Conservation (phyloP, 2,797 vertebrate genomes). For the Acipenser oxyrinchus region DNA sequence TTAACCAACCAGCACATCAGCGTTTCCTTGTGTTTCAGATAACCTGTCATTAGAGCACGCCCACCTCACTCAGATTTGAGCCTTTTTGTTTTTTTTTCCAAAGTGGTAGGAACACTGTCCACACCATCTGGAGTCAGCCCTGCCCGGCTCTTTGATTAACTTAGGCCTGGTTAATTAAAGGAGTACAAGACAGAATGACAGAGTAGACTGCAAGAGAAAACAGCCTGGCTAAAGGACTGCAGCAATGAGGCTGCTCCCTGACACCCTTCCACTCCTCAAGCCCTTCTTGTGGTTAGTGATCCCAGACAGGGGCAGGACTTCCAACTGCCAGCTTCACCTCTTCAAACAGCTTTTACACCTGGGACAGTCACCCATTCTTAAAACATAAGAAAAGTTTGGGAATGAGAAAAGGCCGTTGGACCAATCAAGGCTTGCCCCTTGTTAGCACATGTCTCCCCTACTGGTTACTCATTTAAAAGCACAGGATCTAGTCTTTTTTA, state of each 20-base stretch:
- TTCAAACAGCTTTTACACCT: slow-evolving; percentile 9
- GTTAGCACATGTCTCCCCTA: too few relatives aligned
- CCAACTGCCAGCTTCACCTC: slow-evolving; percentile 14
- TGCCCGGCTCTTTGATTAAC: slow-evolving; percentile 18
- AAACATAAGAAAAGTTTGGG: too few relatives aligned
- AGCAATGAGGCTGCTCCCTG: slow-evolving; percentile 2
- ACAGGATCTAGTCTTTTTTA: too few relatives aligned
- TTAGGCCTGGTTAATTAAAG: slow-evolving; percentile 23
- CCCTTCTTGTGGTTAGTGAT: slow-evolving; percentile 13
- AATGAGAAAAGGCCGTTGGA: too few relatives aligned
- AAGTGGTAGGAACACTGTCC: slow-evolving; percentile 21
- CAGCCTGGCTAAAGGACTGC: slow-evolving; percentile 36
- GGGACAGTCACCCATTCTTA: too few relatives aligned
- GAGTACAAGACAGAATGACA: slow-evolving; percentile 21
- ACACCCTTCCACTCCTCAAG: background rate
- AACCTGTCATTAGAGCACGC: slow-evolving; percentile 33
- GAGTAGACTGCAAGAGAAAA: slow-evolving; percentile 41
- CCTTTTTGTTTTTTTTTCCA: slow-evolving; percentile 12
- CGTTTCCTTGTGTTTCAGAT: slow-evolving; percentile 21
- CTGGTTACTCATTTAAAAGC: too few relatives aligned
- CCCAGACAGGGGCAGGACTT: slow-evolving; percentile 24
- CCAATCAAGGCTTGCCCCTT: too few relatives aligned
- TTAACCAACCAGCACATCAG: slow-evolving; percentile 16
- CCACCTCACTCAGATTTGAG: slow-evolving; percentile 8
- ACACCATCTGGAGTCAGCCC: background rate